These are phyloP conservation scores for Cephalopholis sonnerati DNA, from an alignment of 2,113 vertebrate species.

Conservation along the genomic window DNA sequence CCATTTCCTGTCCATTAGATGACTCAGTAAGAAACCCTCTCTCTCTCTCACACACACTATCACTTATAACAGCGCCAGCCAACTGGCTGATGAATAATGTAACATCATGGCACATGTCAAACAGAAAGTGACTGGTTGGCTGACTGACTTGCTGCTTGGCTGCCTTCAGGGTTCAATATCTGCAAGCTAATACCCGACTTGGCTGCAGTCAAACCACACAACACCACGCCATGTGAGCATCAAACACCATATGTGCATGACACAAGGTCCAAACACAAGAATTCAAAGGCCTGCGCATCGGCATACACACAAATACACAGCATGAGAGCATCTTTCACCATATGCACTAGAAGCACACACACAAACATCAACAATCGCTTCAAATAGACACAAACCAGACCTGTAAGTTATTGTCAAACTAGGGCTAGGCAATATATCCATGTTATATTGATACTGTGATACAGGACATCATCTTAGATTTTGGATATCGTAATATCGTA, in stretches of 20 bases:
- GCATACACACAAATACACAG: background rate
- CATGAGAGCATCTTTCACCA: slow-evolving; percentile 1
- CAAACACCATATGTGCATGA: slow-evolving; percentile 41
- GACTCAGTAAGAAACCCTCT: slow-evolving; percentile 27
- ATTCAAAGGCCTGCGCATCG: slow-evolving; percentile 4
- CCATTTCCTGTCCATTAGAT: slow-evolving; percentile 57
- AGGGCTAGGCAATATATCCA: too few relatives aligned
- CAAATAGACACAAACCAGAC: background rate
- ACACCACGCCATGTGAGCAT: slow-evolving; percentile 17
- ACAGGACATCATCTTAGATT: too few relatives aligned
- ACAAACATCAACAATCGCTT: background rate
- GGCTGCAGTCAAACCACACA: slow-evolving; percentile 39
- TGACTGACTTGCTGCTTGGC: slow-evolving; percentile 51
- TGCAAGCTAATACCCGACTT: slow-evolving; percentile 46
- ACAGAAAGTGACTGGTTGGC: slow-evolving; percentile 46
- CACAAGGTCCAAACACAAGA: background rate
- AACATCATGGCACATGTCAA: slow-evolving; percentile 33
- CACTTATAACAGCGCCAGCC: slow-evolving; percentile 19
- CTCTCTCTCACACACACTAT: background rate
- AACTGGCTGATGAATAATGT: slow-evolving; percentile 58
- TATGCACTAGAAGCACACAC: background rate
- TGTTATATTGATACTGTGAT: too few relatives aligned
- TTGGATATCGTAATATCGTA: too few relatives aligned
- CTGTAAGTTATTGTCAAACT: background rate
- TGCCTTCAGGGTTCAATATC: slow-evolving; percentile 40